Percentiles rank a stretch among this genome's conserved stretches.
Conservation (phyloP, 2,113 vertebrate genomes). For the Nannobrachium achirus region DNA sequence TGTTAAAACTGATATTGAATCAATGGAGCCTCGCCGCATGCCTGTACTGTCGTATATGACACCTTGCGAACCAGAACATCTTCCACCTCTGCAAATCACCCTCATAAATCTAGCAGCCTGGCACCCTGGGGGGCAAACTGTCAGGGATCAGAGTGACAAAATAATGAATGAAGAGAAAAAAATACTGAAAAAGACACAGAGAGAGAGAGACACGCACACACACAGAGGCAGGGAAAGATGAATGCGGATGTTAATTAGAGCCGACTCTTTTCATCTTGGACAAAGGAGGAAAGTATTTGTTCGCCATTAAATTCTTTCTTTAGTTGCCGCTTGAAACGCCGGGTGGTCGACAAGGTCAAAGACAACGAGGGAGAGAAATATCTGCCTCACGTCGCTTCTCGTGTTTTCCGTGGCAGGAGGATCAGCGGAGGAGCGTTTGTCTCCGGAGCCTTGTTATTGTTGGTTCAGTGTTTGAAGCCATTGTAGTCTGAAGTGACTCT, state of each 20-base stretch:
- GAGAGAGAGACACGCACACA: neutral
- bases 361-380: constrained; percentile 26
- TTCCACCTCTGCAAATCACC: constrained; percentile 65
- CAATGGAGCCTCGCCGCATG: too few relatives aligned
- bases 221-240: too few relatives aligned
- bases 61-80: constrained; percentile 7
- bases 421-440: constrained; percentile 58
- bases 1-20: too few relatives aligned
- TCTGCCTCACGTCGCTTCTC: constrained; percentile 48
- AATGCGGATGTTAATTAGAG: constrained; percentile 34
- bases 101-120: constrained; percentile 50
- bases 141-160: constrained; percentile 54
- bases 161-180: constrained; percentile 48
- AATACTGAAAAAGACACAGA: constrained; percentile 27
- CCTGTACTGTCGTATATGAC: too few relatives aligned
- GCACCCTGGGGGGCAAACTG: constrained; percentile 41
- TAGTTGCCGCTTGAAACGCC: constrained; percentile 19
- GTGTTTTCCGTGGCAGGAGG: constrained; percentile 52
- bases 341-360: constrained; percentile 46
- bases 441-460: constrained; percentile 68
- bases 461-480: constrained; percentile 42
- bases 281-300: constrained; percentile 51
- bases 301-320: constrained; percentile 44
- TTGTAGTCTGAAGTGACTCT: constrained; percentile 47
- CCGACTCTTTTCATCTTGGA: constrained; percentile 36